phyloP scores from a whole-genome alignment of 2,888 invertebrate species.

The Cantharis rustica region DNA sequence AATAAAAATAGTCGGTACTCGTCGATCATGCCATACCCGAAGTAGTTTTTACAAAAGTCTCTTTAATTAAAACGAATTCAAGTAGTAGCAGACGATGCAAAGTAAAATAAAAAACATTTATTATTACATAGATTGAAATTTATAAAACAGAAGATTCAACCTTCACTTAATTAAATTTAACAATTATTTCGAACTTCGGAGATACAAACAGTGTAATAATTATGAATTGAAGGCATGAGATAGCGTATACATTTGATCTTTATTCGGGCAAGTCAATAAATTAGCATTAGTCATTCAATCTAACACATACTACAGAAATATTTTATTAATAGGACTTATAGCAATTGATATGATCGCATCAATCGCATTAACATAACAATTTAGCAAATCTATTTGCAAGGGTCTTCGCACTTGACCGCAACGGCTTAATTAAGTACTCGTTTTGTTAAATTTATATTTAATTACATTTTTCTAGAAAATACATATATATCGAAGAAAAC shows the following conservation, averaged over 20 bases:
- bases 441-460: neutral
- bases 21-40: neutral
- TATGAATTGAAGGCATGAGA: neutral
- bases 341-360: neutral
- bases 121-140: neutral
- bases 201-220: neutral
- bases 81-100: neutral
- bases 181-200: neutral
- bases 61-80: neutral
- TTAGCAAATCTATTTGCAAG: neutral
- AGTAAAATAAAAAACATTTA: neutral
- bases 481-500: neutral
- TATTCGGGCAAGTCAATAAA: neutral
- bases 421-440: neutral
- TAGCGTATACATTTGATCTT: neutral
- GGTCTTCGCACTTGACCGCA: conserved; percentile 2
- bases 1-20: neutral
- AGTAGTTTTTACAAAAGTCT: neutral
- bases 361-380: neutral
- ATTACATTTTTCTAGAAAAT: neutral
- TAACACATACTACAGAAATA: neutral
- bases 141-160: neutral
- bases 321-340: neutral
- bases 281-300: neutral
- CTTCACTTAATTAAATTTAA: neutral